Conservation (phyloP, 2,888 invertebrate genomes). For the Ypsolopha scabrella region DNA sequence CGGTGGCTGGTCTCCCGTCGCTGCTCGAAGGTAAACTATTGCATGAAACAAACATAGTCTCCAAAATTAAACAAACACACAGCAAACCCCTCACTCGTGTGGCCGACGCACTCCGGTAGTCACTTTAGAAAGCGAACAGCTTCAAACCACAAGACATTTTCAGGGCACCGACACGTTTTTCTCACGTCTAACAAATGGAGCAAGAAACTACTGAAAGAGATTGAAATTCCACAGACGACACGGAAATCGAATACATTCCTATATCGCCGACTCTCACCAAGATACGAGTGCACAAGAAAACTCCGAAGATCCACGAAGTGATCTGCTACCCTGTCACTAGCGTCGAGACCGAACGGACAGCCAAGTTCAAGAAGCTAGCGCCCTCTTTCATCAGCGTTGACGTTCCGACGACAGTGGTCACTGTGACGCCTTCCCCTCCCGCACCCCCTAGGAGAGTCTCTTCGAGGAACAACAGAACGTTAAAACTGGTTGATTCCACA, state of each 20-base stretch:
- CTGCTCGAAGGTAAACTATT: slow-evolving; percentile 19
- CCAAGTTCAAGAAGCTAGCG: slow-evolving; percentile 70
- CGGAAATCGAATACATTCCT: slow-evolving; percentile 85
- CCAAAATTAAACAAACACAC: slow-evolving; percentile 60
- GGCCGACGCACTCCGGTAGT: slow-evolving; percentile 33
- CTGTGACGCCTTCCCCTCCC: slow-evolving; percentile 64
- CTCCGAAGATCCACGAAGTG: slow-evolving; percentile 63
- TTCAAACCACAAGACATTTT: slow-evolving; percentile 36
- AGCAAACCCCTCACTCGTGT: slow-evolving; percentile 17
- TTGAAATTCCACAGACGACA: slow-evolving; percentile 76
- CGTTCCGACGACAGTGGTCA: slow-evolving; percentile 26
- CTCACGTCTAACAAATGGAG: slow-evolving; percentile 41
- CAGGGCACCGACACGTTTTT: slow-evolving; percentile 51
- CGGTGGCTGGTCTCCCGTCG: slow-evolving; percentile 45
- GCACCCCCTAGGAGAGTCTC: slow-evolving; percentile 82
- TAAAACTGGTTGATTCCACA: slow-evolving; percentile 72
- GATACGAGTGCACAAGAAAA: slow-evolving; percentile 80
- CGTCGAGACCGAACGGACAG: slow-evolving; percentile 30
- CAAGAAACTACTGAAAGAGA: slow-evolving; percentile 31
- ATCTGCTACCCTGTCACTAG: slow-evolving; percentile 72
- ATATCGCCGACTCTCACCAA: slow-evolving; percentile 84
- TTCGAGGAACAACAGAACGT: slow-evolving; percentile 78
- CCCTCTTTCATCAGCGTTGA: slow-evolving; percentile 66
- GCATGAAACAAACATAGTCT: slow-evolving; percentile 47
- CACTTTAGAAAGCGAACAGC: slow-evolving; percentile 33